A percentile compares a stretch with the other conserved stretches of the same genome.
Conservation (phyloP, 2,797 vertebrate genomes). For the Nyctibius grandis region DNA sequence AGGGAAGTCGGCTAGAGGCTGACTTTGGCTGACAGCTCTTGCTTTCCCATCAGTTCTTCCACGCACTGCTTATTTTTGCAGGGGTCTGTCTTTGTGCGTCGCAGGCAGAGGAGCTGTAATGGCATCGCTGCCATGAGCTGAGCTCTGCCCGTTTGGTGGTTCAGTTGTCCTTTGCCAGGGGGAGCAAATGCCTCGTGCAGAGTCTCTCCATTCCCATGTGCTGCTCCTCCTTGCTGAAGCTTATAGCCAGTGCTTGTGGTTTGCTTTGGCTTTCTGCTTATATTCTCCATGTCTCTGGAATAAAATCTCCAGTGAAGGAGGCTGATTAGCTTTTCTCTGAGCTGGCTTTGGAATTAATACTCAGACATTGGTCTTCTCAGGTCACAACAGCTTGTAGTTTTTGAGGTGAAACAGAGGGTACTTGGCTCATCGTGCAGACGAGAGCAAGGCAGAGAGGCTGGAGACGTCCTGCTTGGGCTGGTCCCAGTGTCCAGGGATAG, state of each 20-base stretch:
- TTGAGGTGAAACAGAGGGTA: background rate
- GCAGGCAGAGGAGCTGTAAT: background rate
- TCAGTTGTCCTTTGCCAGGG: background rate
- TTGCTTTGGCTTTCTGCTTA: background rate
- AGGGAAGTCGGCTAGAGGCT: background rate
- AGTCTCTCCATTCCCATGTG: accelerated
- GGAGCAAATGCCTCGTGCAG: background rate
- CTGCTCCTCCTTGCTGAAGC: background rate
- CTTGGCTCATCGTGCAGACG: background rate
- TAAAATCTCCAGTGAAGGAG: background rate
- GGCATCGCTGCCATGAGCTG: background rate
- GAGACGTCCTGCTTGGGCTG: background rate
- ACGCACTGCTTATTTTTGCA: background rate
- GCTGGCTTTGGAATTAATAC: background rate
- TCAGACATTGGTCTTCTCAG: background rate
- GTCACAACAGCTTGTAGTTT: background rate
- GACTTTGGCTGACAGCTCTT: background rate
- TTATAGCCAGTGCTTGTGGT: background rate
- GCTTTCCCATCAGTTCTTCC: background rate
- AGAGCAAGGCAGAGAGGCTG: background rate
- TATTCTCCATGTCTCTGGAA: background rate
- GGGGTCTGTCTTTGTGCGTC: background rate
- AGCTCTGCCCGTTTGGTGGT: background rate
- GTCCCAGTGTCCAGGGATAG: background rate
- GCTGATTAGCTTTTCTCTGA: background rate